phyloP scores from a whole-genome alignment of 2,797 vertebrate species.

The Lacerta bilineata region DNA sequence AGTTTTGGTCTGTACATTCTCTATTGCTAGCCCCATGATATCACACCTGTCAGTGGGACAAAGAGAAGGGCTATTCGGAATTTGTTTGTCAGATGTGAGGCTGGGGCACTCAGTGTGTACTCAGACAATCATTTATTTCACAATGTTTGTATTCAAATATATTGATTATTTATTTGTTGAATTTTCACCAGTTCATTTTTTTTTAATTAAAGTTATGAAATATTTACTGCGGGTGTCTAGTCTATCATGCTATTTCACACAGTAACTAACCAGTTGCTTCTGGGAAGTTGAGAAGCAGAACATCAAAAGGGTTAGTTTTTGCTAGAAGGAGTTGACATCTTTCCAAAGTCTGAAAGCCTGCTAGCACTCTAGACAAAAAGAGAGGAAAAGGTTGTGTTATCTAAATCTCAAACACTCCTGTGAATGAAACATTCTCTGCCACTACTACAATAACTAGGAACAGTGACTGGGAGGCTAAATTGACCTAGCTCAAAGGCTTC shows the following conservation, averaged over 20 bases:
- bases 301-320: neutral
- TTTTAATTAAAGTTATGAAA: neutral
- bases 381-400: constrained; percentile 50
- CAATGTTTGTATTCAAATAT: neutral
- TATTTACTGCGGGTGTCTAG: neutral
- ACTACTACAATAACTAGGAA: constrained; percentile 67
- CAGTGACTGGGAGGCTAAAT: constrained; percentile 60
- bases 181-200: neutral
- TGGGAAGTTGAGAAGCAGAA: neutral
- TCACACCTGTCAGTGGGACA: neutral
- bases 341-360: constrained; percentile 60
- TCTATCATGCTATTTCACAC: neutral
- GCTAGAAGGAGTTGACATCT: constrained; percentile 31
- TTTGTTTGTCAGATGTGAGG: neutral
- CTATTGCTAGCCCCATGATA: neutral
- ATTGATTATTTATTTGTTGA: neutral
- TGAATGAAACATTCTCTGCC: constrained; percentile 64
- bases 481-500: constrained; percentile 70
- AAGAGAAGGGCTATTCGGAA: neutral
- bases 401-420: constrained; percentile 65
- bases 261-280: neutral
- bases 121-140: neutral
- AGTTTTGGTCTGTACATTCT: neutral
- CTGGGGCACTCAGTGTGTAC: neutral
- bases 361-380: constrained; percentile 45